Conservation (phyloP, 2,797 vertebrate genomes). For the Rhinophrynus dorsalis region DNA sequence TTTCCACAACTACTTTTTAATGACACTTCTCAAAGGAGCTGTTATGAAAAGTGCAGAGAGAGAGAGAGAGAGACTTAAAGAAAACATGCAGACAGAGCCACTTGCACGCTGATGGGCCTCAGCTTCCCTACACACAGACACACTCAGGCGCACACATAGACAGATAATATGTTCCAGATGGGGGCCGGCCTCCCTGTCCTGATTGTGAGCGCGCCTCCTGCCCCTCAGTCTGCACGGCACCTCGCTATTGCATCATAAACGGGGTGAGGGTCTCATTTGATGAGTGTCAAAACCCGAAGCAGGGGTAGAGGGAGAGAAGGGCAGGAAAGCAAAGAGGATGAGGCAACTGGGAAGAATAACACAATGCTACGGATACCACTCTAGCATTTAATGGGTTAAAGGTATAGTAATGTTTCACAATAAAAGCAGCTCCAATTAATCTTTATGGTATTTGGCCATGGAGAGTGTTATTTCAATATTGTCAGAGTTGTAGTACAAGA, state of each 20-base stretch:
- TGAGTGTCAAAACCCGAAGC: constrained; percentile 12
- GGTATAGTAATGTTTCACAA: too few species aligned
- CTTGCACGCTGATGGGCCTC: background rate
- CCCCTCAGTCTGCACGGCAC: constrained; percentile 6
- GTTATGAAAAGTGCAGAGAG: background rate
- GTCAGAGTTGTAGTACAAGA: too few species aligned
- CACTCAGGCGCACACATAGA: background rate
- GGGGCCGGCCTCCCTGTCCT: background rate
- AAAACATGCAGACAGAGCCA: background rate
- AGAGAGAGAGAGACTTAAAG: constrained; percentile 3
- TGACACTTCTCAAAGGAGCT: constrained; percentile 2
- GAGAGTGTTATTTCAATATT: too few species aligned
- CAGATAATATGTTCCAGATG: constrained; percentile 25
- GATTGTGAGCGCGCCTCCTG: background rate
- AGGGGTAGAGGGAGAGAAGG: too few species aligned
- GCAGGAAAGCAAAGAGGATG: too few species aligned
- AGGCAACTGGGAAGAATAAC: too few species aligned
- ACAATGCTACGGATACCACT: too few species aligned
- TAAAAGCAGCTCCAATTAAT: too few species aligned
- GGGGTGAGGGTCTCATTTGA: background rate
- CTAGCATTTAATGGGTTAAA: too few species aligned
- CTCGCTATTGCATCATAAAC: constrained; percentile 5
- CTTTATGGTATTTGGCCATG: too few species aligned
- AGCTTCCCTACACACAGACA: background rate
- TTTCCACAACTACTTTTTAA: background rate